These are phyloP conservation scores for Phaethornis superciliosus DNA, from an alignment of 2,113 vertebrate species.

Conservation along the genomic window DNA sequence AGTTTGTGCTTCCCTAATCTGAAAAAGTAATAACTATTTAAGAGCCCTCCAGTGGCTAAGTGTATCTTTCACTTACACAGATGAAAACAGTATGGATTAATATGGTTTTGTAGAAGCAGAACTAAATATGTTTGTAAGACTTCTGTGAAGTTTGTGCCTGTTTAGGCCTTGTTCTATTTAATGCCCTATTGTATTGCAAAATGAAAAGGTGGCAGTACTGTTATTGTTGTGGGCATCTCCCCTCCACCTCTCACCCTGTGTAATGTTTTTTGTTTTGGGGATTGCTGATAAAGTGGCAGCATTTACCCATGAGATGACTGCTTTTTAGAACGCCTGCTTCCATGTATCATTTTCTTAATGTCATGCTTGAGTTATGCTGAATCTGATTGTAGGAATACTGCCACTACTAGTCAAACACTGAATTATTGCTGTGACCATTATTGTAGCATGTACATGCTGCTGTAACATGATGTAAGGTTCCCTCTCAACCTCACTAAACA, in stretches of 20 bases:
- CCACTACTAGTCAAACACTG: neutral
- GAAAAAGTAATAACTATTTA: neutral
- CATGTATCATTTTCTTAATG: neutral
- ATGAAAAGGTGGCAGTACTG: neutral
- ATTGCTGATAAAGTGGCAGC: neutral
- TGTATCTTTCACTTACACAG: neutral
- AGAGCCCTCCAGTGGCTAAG: neutral
- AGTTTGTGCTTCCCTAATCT: neutral
- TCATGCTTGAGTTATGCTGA: neutral
- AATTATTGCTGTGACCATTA: neutral
- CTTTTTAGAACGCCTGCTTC: neutral
- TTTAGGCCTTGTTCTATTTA: neutral
- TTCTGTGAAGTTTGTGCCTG: neutral
- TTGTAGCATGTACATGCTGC: neutral
- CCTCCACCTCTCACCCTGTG: fast-evolving
- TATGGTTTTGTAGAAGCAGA: neutral
- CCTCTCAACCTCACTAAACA: neutral
- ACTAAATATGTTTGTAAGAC: neutral
- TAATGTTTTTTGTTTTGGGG: neutral
- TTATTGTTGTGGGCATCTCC: neutral
- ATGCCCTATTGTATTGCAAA: neutral
- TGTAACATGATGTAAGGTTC: neutral
- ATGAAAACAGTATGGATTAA: neutral
- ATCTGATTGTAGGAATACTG: neutral
- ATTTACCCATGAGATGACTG: neutral